Conservation (phyloP, 2,113 vertebrate genomes). For the Colius striatus region DNA sequence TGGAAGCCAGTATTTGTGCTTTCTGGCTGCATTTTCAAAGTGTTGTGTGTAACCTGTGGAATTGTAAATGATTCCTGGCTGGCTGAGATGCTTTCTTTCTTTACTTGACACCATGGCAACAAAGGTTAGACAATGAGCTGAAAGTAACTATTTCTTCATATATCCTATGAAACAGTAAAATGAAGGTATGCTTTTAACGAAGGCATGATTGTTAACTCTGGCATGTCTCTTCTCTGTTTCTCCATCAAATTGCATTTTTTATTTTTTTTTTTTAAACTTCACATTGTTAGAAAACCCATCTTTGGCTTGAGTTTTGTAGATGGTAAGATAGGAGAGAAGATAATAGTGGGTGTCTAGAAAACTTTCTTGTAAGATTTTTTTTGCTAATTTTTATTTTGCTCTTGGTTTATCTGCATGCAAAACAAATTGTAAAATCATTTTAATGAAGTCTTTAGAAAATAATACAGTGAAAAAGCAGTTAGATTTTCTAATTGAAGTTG, state of each 20-base stretch:
- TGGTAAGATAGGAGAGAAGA: background rate
- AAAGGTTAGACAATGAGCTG: background rate
- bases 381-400: background rate
- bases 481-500: background rate
- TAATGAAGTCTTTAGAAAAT: background rate
- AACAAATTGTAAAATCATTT: background rate
- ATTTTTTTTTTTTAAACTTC: background rate
- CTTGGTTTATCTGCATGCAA: background rate
- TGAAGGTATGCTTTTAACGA: background rate
- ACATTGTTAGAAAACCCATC: background rate
- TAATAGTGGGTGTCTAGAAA: background rate
- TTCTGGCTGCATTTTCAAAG: background rate
- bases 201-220: background rate
- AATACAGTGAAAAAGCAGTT: background rate
- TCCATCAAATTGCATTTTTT: background rate
- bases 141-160: background rate
- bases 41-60: background rate
- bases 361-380: background rate
- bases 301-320: background rate
- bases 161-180: background rate
- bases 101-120: background rate
- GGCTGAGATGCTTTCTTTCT: background rate
- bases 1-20: background rate
- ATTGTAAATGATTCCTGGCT: background rate
- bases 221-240: background rate